A percentile compares a stretch with the other conserved stretches of the same genome.
These are phyloP conservation scores for Ochotona princeps DNA, from an alignment of 2,113 vertebrate species.

Conservation along the genomic window DNA sequence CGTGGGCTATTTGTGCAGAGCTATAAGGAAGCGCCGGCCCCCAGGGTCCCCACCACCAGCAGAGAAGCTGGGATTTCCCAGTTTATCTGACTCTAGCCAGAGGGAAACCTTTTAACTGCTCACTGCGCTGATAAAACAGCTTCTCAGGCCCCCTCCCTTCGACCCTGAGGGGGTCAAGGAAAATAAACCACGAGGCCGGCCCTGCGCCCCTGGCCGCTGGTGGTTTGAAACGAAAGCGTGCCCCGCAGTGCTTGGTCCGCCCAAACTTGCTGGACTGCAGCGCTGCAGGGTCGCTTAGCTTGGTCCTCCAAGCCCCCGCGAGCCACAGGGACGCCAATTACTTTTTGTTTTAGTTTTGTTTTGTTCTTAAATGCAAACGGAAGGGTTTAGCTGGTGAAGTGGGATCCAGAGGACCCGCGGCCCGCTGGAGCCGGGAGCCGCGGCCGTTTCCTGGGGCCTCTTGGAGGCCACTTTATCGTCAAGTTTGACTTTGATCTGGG, in stretches of 20 bases:
- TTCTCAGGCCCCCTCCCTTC: background rate
- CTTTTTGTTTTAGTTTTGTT: no score
- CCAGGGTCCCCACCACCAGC: no score
- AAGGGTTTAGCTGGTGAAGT: constrained; percentile 64
- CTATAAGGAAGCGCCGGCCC: rapidly evolving
- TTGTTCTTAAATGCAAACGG: constrained; percentile 45
- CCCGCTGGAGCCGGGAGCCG: no score
- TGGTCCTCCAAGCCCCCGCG: constrained; percentile 45
- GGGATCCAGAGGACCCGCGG: no score
- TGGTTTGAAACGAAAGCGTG: constrained; percentile 60
- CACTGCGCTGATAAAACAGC: constrained; percentile 14
- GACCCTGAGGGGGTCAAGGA: constrained; percentile 51
- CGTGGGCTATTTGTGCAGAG: rapidly evolving
- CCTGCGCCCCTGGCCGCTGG: background rate
- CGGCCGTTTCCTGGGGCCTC: constrained; percentile 21
- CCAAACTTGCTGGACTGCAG: background rate
- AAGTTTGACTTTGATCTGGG: constrained; percentile 85
- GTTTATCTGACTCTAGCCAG: constrained; percentile 28
- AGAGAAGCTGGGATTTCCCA: constrained; percentile 9
- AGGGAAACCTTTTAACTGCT: constrained; percentile 18
- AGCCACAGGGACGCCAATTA: background rate
- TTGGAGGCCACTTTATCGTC: constrained; percentile 73
- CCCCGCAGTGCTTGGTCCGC: background rate
- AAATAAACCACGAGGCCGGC: constrained; percentile 51
- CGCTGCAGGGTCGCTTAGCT: constrained; percentile 66